Conservation (phyloP, 2,797 vertebrate species). For the Myotis findleyi region DNA sequence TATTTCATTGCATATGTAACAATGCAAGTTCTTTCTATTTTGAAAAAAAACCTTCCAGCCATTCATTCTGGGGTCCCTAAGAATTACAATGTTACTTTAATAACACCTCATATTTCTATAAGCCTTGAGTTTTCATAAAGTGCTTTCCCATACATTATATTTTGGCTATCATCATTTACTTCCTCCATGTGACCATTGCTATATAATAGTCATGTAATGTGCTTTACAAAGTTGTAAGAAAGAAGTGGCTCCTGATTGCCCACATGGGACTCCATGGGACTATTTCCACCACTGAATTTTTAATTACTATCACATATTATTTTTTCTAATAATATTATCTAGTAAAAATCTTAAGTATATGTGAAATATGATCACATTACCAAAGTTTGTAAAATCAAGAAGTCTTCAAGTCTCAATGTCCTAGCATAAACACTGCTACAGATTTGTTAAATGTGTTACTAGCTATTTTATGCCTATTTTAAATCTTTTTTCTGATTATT, state of each 20-base stretch:
- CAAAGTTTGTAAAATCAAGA: constrained; percentile 4
- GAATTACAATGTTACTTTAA: neutral
- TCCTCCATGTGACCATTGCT: neutral
- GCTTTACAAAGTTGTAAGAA: neutral
- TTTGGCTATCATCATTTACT: neutral
- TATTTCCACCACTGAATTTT: neutral
- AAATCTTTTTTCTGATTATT: constrained; percentile 4
- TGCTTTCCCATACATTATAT: neutral
- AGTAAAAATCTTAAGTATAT: neutral
- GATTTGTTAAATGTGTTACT: neutral
- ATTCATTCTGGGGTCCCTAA: neutral
- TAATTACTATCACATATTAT: neutral
- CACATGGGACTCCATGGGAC: neutral
- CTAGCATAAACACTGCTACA: neutral
- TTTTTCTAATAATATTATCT: neutral
- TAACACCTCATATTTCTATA: neutral
- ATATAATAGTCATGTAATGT: neutral
- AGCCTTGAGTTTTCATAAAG: neutral
- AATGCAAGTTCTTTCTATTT: constrained; percentile 16
- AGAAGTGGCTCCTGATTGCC: neutral
- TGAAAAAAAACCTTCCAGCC: neutral
- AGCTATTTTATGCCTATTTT: neutral
- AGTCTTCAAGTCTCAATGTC: neutral
- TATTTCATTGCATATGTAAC: neutral
- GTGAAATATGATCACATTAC: neutral